These are phyloP conservation scores for Penaeus indicus DNA, from an alignment of 1,140 invertebrate genomes.

Conservation along the genomic window DNA sequence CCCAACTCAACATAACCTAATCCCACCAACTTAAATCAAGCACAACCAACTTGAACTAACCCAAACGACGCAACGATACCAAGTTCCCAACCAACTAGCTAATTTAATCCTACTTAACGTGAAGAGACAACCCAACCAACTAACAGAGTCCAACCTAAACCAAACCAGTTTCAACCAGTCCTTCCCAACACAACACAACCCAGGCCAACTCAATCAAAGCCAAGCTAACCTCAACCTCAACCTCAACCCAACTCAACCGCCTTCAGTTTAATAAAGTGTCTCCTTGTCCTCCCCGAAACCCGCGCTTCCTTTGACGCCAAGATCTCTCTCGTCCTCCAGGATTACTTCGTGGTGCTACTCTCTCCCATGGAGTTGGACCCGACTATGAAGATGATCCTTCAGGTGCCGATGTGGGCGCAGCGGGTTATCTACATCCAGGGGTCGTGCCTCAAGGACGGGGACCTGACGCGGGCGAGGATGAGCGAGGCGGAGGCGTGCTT, in stretches of 20 bases:
- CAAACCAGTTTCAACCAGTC: too few relatives aligned
- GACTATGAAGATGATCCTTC: slow-evolving; percentile 97
- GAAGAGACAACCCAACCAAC: too few relatives aligned
- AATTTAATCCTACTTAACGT: too few relatives aligned
- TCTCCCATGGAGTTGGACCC: slow-evolving; percentile 98
- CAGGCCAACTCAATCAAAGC: too few relatives aligned
- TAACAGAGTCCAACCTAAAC: too few relatives aligned
- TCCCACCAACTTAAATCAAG: too few relatives aligned
- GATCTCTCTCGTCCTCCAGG: slow-evolving; percentile 74
- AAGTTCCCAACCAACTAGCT: too few relatives aligned
- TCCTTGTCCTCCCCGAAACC: not conserved
- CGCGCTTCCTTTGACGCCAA: not conserved
- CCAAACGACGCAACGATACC: too few relatives aligned
- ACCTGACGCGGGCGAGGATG: slow-evolving; percentile 93
- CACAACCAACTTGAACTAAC: too few relatives aligned
- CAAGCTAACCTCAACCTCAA: too few relatives aligned
- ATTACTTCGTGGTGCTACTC: slow-evolving; percentile 95
- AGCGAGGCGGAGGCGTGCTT: slow-evolving; percentile 97
- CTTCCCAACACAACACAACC: too few relatives aligned
- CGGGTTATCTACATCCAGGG: slow-evolving; percentile 97
- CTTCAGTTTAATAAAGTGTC: not conserved
- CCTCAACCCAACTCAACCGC: not conserved
- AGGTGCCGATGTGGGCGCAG: slow-evolving; percentile 98
- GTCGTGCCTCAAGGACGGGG: slow-evolving; percentile 93
- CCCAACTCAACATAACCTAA: too few relatives aligned